Base-by-base conservation (phyloP, 2,113 vertebrate species). In the Syrmaticus mikado region DNA sequence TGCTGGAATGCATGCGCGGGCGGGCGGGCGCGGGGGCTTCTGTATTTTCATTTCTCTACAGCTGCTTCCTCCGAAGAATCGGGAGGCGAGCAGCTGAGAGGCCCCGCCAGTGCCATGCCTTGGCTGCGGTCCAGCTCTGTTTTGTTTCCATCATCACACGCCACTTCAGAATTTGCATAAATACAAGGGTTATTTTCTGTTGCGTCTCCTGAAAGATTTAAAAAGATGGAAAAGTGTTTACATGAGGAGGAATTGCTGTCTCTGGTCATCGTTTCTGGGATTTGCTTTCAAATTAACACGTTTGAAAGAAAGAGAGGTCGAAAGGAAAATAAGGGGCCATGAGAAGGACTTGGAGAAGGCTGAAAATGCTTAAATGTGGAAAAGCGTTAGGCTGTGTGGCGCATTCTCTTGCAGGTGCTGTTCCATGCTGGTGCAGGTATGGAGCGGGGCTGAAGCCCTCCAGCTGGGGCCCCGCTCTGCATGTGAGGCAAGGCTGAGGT, bases 141-240 rank as follows among this genome's bases (percentile, higher is more conserved):
- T 98, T 98, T 97, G 97, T 98, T 98, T 98, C 97, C 97, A 98
- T 98, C 98, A 98, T 98, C 98, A 97, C 97, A 98, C 94, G 96
- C 97, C 97, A 98, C 97, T 98, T 97, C 91, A 68, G 93, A 97
- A 98, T 98, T 98, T 98, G 97, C 98, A 98, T 98, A 98, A 98
- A 97, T 95, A 97, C 97, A 97, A 97, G 97, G 97, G 84, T 97
- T 98, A 97, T 97, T 97, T 97, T 98, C 97, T 96, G 96, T 97
- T 71, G 90, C 77, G 90, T 97, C 94, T 97, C 95, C 96, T 95
- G 97, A 97, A 98, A 98, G 96, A 95, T 96, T 97, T 93, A 92
- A 90, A 93, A 72, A 97, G 89, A 94, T 90, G 95, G 94, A 93
- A 95, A 85, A 95, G 95, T 96, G 90, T 97, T 95, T 94, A 95